Base-by-base conservation (phyloP, 2,888 invertebrate genomes). In the Yponomeuta cagnagella region DNA sequence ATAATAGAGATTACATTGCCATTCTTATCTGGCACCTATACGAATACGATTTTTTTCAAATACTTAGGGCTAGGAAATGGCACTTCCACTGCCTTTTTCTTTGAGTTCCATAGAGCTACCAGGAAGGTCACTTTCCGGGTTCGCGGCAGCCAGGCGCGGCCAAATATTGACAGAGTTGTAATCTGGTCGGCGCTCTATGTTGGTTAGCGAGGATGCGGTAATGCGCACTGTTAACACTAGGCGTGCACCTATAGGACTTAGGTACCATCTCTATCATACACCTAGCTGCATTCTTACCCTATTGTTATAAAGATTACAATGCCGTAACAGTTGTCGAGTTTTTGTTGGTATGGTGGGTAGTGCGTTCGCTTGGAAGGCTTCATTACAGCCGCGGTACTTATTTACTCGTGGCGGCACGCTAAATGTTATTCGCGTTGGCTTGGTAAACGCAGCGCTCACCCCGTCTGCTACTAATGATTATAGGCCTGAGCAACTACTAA, bases 131-230 rank as follows among this genome's bases (percentile, higher is more conserved):
- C 37, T 63, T 72, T 72, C 71, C 72, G 72, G 71, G 66, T 69
- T 67, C 72, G 72, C 70, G 10, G 71, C 68, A 70, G 75, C 74
- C 78, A 76, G 74, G 76, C 74, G 74, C 76, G 72, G 71, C 79
- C 83, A 87, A 89, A 90, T 90, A 90, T 91, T 91, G 90, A 91
- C 87, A 83, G 81, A 86, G 85, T 58, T 79, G 88, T 90, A 90
- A 90, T 91, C 90, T 88, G 78, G 82, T 78, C 82, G 82, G 86
- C 70, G 81, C 79, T 79, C 82, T 77, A 75, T 79, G 82, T 77
- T 75, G 79, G 81, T 91, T 90, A 91, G 90, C 91, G 85, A 76
- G 75, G 74, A 74, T 71, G 73, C 80, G 89, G 90, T 91, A 92
- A 92, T 89, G 83, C 79, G 80, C 77, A 73, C 82, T 75, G 85